A percentile compares a stretch with the other conserved stretches of the same genome.
phyloP scores from a whole-genome alignment of 2,797 vertebrate genomes.

The Florisuga fusca region DNA sequence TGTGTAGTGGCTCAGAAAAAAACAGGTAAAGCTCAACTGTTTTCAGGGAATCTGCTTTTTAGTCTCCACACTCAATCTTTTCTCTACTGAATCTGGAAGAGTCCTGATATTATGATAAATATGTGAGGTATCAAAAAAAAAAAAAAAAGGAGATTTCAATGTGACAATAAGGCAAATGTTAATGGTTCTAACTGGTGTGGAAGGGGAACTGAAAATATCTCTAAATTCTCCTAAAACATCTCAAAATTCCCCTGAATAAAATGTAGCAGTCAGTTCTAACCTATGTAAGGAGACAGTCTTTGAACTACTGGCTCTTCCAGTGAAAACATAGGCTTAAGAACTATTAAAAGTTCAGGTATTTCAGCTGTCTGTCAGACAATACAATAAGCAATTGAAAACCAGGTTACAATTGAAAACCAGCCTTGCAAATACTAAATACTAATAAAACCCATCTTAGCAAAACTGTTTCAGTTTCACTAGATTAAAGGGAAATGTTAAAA shows the following conservation, averaged over 20 bases:
- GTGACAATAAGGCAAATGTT: background rate
- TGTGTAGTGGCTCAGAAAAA: background rate
- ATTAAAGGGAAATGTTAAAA: background rate
- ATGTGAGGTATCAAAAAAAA: background rate
- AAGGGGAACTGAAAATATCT: background rate
- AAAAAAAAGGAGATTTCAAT: background rate
- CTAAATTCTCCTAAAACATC: background rate
- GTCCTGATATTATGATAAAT: background rate
- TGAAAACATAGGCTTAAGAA: background rate
- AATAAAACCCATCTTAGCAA: background rate
- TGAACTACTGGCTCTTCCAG: background rate
- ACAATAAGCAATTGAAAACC: background rate
- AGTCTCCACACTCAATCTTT: background rate
- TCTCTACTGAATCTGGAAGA: background rate
- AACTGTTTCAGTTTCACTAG: background rate
- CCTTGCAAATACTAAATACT: too few relatives aligned
- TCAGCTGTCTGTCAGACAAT: conserved; percentile 2
- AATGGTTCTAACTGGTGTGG: background rate
- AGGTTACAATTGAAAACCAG: background rate
- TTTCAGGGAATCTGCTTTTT: background rate
- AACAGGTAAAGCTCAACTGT: background rate
- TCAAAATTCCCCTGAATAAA: background rate
- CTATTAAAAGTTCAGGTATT: conserved; percentile 19
- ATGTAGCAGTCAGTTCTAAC: background rate
- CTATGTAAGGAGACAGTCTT: background rate